phyloP scores from a whole-genome alignment of 2,888 invertebrate species.

The Epirrhoe alternata region DNA sequence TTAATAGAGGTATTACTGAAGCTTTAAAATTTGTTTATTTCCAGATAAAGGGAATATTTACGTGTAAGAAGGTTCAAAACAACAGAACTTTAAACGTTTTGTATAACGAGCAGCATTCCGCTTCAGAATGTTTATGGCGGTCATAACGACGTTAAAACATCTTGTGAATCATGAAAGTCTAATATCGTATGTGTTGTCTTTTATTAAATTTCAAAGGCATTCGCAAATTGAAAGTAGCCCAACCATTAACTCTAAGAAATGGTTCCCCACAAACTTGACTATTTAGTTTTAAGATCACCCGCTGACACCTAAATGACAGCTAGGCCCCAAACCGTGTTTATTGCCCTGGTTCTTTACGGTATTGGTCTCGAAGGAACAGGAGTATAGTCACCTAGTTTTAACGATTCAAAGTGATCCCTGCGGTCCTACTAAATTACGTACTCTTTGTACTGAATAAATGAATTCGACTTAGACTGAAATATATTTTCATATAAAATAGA shows the following conservation, averaged over 20 bases:
- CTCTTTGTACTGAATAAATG: too few species aligned
- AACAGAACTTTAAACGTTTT: constrained; percentile 38
- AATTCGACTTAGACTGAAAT: too few species aligned
- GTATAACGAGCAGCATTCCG: constrained; percentile 41
- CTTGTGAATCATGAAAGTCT: constrained; percentile 46
- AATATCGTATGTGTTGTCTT: constrained; percentile 44
- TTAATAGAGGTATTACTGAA: not conserved
- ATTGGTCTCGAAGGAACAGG: too few species aligned
- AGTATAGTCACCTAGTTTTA: too few species aligned
- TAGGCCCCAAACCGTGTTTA: too few species aligned
- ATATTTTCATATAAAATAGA: too few species aligned
- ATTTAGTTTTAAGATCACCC: too few species aligned
- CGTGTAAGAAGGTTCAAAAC: constrained; percentile 26
- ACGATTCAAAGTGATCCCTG: too few species aligned
- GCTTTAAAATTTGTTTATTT: not conserved
- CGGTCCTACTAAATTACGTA: too few species aligned
- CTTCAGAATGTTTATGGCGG: constrained; percentile 42
- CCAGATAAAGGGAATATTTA: not conserved
- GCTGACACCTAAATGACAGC: too few species aligned
- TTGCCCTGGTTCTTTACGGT: too few species aligned
- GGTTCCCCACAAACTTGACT: not conserved
- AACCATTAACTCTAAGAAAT: not conserved
- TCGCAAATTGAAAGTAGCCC: constrained; percentile 27
- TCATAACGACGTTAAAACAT: constrained; percentile 48
- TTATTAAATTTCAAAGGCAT: constrained; percentile 42